These are phyloP conservation scores for Phocoena sinus DNA, from an alignment of 2,113 vertebrate genomes.

Conservation along the genomic window DNA sequence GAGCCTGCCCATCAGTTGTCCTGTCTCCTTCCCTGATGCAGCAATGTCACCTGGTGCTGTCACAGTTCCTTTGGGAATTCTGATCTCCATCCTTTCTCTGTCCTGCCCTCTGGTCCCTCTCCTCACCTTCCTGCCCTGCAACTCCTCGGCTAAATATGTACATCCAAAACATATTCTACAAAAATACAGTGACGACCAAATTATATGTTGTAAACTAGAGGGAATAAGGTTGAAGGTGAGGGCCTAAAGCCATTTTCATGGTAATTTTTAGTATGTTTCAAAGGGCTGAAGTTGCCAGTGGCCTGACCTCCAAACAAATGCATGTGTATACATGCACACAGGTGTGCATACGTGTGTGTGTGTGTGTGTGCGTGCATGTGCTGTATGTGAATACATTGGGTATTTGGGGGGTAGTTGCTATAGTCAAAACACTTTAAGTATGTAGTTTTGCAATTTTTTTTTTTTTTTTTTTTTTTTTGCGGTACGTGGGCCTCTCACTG, in stretches of 20 bases:
- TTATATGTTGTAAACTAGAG: background rate
- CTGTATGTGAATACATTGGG: rapidly evolving
- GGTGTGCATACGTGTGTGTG: too few relatives aligned
- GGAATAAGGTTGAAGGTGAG: background rate
- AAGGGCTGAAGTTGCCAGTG: background rate
- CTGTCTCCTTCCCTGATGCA: background rate
- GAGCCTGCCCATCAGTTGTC: background rate
- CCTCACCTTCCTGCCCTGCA: rapidly evolving
- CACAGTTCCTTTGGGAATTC: background rate
- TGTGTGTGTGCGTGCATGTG: background rate
- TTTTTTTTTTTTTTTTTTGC: background rate
- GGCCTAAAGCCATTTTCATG: background rate
- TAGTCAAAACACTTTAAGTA: background rate
- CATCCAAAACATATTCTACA: background rate
- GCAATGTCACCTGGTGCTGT: background rate
- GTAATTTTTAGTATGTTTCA: background rate
- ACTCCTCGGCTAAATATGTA: background rate
- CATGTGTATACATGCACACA: too few relatives aligned
- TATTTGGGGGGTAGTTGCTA: background rate
- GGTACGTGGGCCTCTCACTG: too few relatives aligned
- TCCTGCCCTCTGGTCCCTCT: background rate
- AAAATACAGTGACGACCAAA: background rate
- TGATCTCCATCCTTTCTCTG: background rate
- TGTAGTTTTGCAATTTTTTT: background rate
- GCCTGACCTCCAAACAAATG: background rate